Evolutionary conservation across 1,140 invertebrate species (phyloP), one percentile per base, ranked within the genome.

Genomic region (Scylla paramamosain): DNA sequence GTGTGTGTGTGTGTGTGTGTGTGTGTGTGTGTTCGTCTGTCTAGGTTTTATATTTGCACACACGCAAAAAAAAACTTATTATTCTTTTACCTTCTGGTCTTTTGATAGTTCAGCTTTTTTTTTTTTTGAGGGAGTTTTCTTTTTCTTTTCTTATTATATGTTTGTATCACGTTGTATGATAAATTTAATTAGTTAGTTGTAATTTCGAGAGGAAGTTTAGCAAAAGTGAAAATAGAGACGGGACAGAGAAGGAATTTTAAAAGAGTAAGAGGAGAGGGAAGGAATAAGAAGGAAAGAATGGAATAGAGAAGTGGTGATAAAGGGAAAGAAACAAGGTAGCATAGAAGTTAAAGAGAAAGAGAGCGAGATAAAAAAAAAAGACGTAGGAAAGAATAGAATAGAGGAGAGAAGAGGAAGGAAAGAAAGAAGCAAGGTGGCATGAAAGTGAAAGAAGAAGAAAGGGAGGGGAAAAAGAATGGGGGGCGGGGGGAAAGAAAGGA

Each of bases 181-280:
- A 48, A 20, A 29, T 89, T 89, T 45, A 45, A 91, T 52, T 20
- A 52, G 89, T 48, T 14, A 52, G 52, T 39, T 1, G 39, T 39
- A 39, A 39, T 39, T 39, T 6, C 6, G 6, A 2, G 39, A 39
- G 39, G 1, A 39, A 39, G 6, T 2, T 39, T 39, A 39, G 39
- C 39, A 39, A 39, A 39, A 2, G 39, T 39, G 39, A 39, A 1
- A 39, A 39, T 39, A 39, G 39, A 39, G 39, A 6, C 39, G 6
- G 39, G n/a, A 32, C 25, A 45, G 87, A 46, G 45, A 89, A 20
- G 32, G 87, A 48, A 20, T 45, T 89, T 45, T 45, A 45, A 91
- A 39, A 91, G 29, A 52, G 89, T 48, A 28, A 91, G 52, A 91
- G 25, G 45, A 52, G 46, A 28, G 52, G 89, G 45, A n/a, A 52